A percentile compares a stretch with the other conserved stretches of the same genome.
These are phyloP conservation scores for Tortrix viridana DNA, from an alignment of 2,888 invertebrate genomes.

Conservation along the genomic window DNA sequence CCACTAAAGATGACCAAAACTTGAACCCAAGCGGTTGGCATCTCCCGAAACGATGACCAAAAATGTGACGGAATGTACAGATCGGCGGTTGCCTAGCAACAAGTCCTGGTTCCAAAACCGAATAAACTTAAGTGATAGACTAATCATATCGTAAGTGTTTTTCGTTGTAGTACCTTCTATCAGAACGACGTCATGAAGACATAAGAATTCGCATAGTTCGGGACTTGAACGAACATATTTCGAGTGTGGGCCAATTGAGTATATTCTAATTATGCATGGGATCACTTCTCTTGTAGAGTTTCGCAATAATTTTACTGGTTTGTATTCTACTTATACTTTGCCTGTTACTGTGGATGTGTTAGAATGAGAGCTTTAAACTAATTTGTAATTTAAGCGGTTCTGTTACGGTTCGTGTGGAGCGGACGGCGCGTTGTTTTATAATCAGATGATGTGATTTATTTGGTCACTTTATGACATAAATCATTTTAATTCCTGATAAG, in stretches of 20 bases:
- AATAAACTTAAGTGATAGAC: constrained; percentile 67
- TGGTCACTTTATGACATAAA: constrained; percentile 23
- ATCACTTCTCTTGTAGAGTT: constrained; percentile 76
- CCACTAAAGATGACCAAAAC: too few species aligned
- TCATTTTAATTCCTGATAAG: constrained; percentile 14
- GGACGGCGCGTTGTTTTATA: constrained; percentile 19
- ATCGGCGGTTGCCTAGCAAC: constrained; percentile 67
- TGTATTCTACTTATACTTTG: constrained; percentile 52
- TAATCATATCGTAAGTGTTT: constrained; percentile 80
- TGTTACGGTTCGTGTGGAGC: constrained; percentile 25
- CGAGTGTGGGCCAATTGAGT: constrained; percentile 77
- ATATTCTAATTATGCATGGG: constrained; percentile 73
- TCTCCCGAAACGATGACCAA: constrained; percentile 77
- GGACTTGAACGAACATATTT: constrained; percentile 61
- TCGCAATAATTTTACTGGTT: constrained; percentile 60
- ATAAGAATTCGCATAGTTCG: constrained; percentile 61
- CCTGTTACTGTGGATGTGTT: constrained; percentile 52
- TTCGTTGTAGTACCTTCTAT: constrained; percentile 66
- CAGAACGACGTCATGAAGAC: constrained; percentile 59
- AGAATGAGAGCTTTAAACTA: constrained; percentile 45
- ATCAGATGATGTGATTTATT: constrained; percentile 21
- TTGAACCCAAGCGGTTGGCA: constrained; percentile 43
- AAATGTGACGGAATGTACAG: constrained; percentile 66
- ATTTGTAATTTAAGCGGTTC: constrained; percentile 43
- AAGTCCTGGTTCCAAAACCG: constrained; percentile 41